These are phyloP conservation scores for Catharus ustulatus DNA, from an alignment of 2,797 vertebrate species.

Conservation along the genomic window DNA sequence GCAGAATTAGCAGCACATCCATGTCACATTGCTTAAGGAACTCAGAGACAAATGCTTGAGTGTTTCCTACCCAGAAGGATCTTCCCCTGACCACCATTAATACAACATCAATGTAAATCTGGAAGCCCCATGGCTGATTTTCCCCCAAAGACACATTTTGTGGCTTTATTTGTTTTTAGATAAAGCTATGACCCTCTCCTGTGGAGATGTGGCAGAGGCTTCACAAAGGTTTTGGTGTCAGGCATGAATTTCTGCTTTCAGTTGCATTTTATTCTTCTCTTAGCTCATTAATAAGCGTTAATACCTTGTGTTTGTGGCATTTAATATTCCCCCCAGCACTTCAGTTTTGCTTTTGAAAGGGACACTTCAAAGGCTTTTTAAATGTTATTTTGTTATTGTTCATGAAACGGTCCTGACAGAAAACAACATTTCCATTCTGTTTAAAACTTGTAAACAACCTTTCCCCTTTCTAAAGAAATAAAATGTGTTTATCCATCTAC, in stretches of 20 bases:
- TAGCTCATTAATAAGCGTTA: conserved; percentile 37
- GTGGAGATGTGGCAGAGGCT: background rate
- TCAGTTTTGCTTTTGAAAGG: conserved; percentile 29
- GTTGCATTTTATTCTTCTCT: background rate
- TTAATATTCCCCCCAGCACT: conserved; percentile 9
- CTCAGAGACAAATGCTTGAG: background rate
- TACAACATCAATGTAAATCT: fast-evolving
- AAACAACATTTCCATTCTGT: conserved; percentile 39
- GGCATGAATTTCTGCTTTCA: background rate
- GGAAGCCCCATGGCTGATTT: background rate
- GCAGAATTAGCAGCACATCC: background rate
- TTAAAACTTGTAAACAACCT: conserved; percentile 52
- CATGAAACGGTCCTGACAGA: background rate
- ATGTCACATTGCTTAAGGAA: fast-evolving
- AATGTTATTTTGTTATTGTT: conserved; percentile 25
- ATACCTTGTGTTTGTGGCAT: background rate
- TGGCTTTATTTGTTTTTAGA: background rate
- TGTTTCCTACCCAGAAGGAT: background rate
- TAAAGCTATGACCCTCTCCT: background rate
- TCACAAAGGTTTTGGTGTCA: background rate
- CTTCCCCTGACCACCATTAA: background rate
- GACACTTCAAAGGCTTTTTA: conserved; percentile 36
- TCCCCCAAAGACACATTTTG: background rate
- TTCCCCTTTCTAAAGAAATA: conserved; percentile 17
- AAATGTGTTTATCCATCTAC: conserved; percentile 36